Conservation (phyloP, 2,113 vertebrate genomes). For the Prietella phreatophila region DNA sequence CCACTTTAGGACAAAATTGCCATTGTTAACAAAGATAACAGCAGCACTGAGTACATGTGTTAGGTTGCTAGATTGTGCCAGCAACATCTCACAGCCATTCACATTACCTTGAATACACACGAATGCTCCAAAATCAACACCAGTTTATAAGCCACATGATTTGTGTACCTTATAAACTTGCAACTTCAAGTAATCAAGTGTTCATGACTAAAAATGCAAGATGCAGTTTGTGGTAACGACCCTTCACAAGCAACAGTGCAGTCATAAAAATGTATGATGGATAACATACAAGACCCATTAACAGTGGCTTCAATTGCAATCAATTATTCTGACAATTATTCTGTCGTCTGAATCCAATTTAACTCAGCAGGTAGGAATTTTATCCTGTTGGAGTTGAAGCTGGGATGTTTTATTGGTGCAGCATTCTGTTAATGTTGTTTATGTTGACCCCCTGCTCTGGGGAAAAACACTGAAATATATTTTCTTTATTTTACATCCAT, state of each 20-base stretch:
- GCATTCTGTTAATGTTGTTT: neutral
- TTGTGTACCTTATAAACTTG: neutral
- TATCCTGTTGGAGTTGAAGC: neutral
- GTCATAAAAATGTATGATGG: neutral
- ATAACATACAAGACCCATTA: neutral
- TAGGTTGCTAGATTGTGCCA: neutral
- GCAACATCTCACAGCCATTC: neutral
- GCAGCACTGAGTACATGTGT: neutral
- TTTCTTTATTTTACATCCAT: neutral
- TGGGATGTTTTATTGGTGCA: neutral
- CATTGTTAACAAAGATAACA: neutral
- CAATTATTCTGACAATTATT: neutral
- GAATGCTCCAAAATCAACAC: neutral
- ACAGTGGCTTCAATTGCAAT: neutral
- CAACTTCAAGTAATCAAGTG: neutral
- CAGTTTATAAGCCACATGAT: neutral
- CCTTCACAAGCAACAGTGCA: neutral
- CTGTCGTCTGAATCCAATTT: neutral
- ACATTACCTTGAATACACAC: neutral
- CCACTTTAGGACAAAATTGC: neutral
- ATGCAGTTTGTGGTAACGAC: neutral
- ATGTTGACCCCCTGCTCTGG: neutral
- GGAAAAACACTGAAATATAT: neutral
- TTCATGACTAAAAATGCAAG: neutral
- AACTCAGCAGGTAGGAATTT: neutral